phyloP scores from a whole-genome alignment of 1,140 invertebrate species.

The Dinoponera quadriceps region DNA sequence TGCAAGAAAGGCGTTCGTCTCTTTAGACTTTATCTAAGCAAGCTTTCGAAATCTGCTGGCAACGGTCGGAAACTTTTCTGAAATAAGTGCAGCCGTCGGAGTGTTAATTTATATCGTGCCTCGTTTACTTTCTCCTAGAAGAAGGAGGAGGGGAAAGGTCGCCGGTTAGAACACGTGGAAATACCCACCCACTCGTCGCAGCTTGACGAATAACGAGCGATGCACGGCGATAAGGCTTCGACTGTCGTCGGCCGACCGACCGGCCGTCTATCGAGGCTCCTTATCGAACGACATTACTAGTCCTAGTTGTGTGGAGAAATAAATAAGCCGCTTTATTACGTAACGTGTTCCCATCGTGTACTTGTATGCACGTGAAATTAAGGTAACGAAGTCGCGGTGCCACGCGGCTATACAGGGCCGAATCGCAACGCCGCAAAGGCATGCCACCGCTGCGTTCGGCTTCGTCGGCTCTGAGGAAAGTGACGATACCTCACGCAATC shows the following conservation, averaged over 20 bases:
- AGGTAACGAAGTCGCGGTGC: slow-evolving; percentile 58
- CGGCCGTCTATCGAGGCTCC: slow-evolving; percentile 51
- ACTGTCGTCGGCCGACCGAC: slow-evolving; percentile 67
- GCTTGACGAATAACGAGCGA: slow-evolving; percentile 74
- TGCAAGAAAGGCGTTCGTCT: too few relatives aligned
- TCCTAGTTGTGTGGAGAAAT: slow-evolving; percentile 61
- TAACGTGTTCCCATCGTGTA: slow-evolving; percentile 64
- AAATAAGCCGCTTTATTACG: slow-evolving; percentile 60
- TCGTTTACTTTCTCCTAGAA: slow-evolving; percentile 37
- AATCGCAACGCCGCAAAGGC: background rate
- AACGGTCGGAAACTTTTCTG: too few relatives aligned
- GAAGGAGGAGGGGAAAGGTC: background rate
- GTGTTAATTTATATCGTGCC: slow-evolving; percentile 52
- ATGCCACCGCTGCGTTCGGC: background rate
- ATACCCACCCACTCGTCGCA: slow-evolving; percentile 75
- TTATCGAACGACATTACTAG: slow-evolving; percentile 71
- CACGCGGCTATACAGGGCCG: background rate
- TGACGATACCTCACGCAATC: too few relatives aligned
- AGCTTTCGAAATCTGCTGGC: too few relatives aligned
- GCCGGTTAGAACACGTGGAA: slow-evolving; percentile 59
- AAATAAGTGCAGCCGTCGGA: too few relatives aligned
- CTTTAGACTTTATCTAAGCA: too few relatives aligned
- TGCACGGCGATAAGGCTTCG: slow-evolving; percentile 71
- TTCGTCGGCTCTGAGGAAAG: background rate
- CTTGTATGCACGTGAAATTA: slow-evolving; percentile 53